phyloP scores from a whole-genome alignment of 92 coral and sea anemone species.

The Paragorgia papillata region DNA sequence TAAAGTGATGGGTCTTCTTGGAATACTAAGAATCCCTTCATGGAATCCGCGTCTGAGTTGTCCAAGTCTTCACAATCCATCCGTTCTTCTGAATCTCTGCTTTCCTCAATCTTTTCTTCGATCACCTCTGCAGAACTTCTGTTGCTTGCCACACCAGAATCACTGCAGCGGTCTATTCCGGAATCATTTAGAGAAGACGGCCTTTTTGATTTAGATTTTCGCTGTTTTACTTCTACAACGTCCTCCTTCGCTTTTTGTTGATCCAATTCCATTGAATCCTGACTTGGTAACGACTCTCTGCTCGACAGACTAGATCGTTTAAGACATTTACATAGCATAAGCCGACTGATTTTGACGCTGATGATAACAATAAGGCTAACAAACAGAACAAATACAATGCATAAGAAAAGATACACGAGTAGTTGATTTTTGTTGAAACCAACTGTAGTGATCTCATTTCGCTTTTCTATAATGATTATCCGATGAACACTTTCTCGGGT shows the following conservation, averaged over 20 bases:
- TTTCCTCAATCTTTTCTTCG: neutral
- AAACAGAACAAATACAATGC: neutral
- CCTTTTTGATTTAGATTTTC: neutral
- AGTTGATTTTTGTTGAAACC: constrained; percentile 28
- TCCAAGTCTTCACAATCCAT: neutral
- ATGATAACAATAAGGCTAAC: constrained; percentile 29
- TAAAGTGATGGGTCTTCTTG: constrained; percentile 40
- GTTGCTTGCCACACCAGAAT: constrained; percentile 17
- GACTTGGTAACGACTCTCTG: neutral
- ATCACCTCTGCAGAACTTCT: constrained; percentile 28
- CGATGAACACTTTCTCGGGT: constrained; percentile 5
- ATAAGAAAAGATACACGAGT: constrained; percentile 19
- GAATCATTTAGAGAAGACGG: constrained; percentile 32
- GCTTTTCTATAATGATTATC: constrained; percentile 26
- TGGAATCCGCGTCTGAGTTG: neutral
- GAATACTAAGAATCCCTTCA: constrained; percentile 8
- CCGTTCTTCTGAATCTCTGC: neutral
- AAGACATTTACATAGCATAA: neutral
- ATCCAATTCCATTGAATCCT: neutral
- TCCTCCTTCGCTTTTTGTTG: neutral
- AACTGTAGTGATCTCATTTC: neutral
- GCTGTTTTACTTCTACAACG: neutral
- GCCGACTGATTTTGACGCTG: constrained; percentile 22
- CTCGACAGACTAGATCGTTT: constrained; percentile 3
- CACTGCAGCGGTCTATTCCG: constrained; percentile 35